Base-by-base conservation (phyloP, 64 coral and sea anemone genomes). In the Anthopleura sola region DNA sequence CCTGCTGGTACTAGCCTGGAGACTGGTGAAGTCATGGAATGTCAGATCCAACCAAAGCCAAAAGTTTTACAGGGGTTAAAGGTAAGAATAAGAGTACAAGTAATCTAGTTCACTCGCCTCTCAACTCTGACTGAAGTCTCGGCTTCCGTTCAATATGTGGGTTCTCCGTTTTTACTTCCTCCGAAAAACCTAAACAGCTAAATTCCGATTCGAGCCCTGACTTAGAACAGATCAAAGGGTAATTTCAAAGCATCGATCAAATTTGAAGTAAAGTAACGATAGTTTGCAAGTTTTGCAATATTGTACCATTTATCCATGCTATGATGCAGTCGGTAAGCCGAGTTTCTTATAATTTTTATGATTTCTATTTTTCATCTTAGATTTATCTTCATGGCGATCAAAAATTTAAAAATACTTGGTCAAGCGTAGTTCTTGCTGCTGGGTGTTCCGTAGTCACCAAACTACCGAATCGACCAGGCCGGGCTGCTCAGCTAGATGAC, bases 361-460 rank as follows among this genome's bases (percentile, higher is more conserved):
- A 24, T n/a, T 11, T 62, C 40, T 2, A 2, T 3, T 24, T 39
- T 49, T 79, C 18, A 8, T 38, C 31, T 4, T 39, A 99, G 97
- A 87, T 92, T 38, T 89, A 92, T 82, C 75, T 99, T 31, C 90
- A 92, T 46, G 97, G 97, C 5, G 86, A 66, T 16, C 57, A 87
- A 8, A 57, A 58, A 12, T 99, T 99, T 47, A 87, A 86, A 62
- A 51, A 78, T 40, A 91, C 90, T 34, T 99, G 97, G 97, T 75
- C 83, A 24, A 88, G 85, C 40, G 97, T 99, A 14, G 46, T 85
- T 20, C 87, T 87, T 17, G 97, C 92, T 68, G 97, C 97, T 14
- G 97, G 97, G 19, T 92, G 79, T 39, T 78, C 54, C 23, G 88
- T 99, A 51, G 87, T 99, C 24, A 75, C 83, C 36, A 99, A 99